Evolutionary conservation across 2,797 vertebrate species (phyloP).

Genomic region (Mormyrops boulengeri): DNA sequence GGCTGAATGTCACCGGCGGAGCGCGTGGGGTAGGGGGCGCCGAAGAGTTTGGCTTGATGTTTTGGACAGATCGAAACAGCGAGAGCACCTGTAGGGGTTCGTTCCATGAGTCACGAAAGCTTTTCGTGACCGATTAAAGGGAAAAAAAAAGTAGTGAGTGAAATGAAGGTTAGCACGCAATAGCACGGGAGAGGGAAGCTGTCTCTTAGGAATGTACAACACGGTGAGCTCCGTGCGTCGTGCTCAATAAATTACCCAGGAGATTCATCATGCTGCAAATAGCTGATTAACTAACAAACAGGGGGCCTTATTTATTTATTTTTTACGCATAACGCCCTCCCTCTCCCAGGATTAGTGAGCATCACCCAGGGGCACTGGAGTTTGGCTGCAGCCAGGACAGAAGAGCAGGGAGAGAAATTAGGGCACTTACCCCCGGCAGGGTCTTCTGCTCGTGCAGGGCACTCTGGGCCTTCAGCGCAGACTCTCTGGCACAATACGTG

Average conservation of each 20-base stretch:
- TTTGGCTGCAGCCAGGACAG: constrained; percentile 39
- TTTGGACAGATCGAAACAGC: neutral
- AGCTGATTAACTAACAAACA: constrained; percentile 45
- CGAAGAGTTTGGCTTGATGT: neutral
- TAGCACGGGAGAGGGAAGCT: constrained; percentile 26
- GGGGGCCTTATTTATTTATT: constrained; percentile 32
- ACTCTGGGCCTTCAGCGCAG: constrained; percentile 75
- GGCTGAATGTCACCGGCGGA: neutral
- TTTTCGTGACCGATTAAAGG: neutral
- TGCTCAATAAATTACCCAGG: constrained; percentile 29
- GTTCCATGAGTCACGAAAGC: neutral
- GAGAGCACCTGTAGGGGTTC: neutral
- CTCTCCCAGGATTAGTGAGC: constrained; percentile 4
- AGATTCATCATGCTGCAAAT: constrained; percentile 4
- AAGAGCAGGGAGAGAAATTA: constrained; percentile 35
- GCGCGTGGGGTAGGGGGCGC: neutral
- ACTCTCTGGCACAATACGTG: constrained; percentile 77
- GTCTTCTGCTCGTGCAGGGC: constrained; percentile 78
- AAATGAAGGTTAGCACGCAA: neutral
- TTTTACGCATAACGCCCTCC: neutral
- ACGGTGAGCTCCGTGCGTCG: constrained; percentile 37
- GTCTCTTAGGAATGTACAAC: constrained; percentile 39
- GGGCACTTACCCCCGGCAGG: constrained; percentile 72
- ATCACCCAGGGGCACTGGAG: constrained; percentile 40
- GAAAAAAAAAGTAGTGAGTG: neutral